These are phyloP conservation scores for Pristionchus fissidentatus DNA, from an alignment of 2,888 invertebrate genomes.

Conservation along the genomic window DNA sequence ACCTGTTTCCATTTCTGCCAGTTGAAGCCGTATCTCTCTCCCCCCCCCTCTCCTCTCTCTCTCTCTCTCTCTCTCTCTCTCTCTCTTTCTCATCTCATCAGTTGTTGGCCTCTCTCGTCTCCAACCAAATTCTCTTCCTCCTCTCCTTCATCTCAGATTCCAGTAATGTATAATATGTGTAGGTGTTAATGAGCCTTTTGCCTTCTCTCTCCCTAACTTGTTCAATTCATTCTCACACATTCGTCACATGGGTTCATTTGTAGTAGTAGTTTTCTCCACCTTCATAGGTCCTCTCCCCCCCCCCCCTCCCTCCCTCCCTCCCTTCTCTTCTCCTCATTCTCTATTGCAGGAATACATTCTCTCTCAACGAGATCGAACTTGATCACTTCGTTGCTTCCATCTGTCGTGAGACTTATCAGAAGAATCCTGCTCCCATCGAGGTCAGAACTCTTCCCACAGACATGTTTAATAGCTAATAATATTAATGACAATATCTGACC, in stretches of 20 bases:
- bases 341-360: not conserved
- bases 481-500: too few species aligned
- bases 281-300: not conserved
- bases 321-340: not conserved
- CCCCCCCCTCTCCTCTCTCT: not conserved
- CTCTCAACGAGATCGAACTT: not conserved
- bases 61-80: not conserved
- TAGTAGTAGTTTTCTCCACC: not conserved
- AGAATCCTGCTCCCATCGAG: not conserved
- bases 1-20: too few species aligned
- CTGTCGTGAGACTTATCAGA: not conserved
- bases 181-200: too few species aligned
- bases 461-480: too few species aligned
- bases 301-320: not conserved
- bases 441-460: too few species aligned
- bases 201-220: conserved; percentile 11
- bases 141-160: not conserved
- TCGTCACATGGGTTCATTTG: too few species aligned
- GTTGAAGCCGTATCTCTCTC: too few species aligned
- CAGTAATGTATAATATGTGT: too few species aligned
- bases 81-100: conserved; percentile 4
- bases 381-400: conserved; percentile 2
- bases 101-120: not conserved
- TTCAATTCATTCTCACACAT: too few species aligned
- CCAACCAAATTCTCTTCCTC: not conserved